These are phyloP conservation scores for Tetragonisca angustula DNA, from an alignment of 2,888 invertebrate species.

Conservation along the genomic window DNA sequence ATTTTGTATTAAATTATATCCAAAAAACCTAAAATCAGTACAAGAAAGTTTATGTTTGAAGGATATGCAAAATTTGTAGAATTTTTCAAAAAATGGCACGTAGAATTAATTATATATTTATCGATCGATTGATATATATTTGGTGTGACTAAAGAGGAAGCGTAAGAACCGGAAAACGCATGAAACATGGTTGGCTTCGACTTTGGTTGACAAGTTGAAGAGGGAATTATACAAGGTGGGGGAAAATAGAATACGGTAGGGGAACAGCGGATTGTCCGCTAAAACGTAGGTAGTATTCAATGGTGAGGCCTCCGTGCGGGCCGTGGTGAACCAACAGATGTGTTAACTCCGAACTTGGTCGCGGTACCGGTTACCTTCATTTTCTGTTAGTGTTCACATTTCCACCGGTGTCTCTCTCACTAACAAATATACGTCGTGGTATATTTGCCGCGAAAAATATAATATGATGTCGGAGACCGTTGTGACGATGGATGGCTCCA, in stretches of 20 bases:
- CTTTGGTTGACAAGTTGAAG: constrained; percentile 53
- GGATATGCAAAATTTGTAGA: no score
- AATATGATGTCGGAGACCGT: constrained; percentile 93
- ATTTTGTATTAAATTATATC: not conserved
- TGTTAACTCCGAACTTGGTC: constrained; percentile 49
- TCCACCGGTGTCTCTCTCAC: constrained; percentile 45
- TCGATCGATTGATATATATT: not conserved
- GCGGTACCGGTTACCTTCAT: constrained; percentile 58
- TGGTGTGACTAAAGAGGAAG: constrained; percentile 20
- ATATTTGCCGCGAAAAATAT: constrained; percentile 45
- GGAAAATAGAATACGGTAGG: constrained; percentile 61
- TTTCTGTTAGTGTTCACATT: constrained; percentile 43
- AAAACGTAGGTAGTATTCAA: constrained; percentile 73
- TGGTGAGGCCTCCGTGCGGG: constrained; percentile 75
- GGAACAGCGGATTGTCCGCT: constrained; percentile 68
- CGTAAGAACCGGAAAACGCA: constrained; percentile 4
- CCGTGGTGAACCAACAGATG: constrained; percentile 78
- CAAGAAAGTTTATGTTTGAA: not conserved
- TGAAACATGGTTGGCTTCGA: constrained; percentile 31
- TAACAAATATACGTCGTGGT: constrained; percentile 16
- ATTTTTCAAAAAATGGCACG: not conserved
- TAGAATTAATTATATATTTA: not conserved
- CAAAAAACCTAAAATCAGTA: not conserved
- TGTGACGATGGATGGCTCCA: constrained; percentile 90
- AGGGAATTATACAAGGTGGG: constrained; percentile 49